Conservation (phyloP, 2,797 vertebrate species). For the Falco berigora region DNA sequence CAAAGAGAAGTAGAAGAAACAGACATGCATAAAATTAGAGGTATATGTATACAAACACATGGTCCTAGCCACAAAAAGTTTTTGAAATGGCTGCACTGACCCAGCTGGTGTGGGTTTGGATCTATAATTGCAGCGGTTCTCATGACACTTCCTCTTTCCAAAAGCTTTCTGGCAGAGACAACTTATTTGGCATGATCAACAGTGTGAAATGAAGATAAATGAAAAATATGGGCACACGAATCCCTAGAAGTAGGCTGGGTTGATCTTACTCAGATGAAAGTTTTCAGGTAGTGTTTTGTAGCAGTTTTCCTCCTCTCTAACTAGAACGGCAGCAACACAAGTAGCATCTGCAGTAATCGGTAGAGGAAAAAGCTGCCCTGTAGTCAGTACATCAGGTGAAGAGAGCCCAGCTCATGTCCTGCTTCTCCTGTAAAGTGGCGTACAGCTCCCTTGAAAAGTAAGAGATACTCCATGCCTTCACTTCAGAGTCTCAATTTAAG, state of each 20-base stretch:
- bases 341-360: not conserved
- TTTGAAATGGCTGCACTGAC: not conserved
- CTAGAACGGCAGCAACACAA: not conserved
- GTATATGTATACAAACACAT: not conserved
- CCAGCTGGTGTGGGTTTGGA: constrained; percentile 28
- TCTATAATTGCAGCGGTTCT: constrained; percentile 41
- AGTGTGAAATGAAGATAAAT: constrained; percentile 47
- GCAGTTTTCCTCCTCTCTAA: not conserved
- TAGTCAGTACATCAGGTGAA: not conserved
- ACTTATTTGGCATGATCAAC: not conserved
- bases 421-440: not conserved
- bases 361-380: not conserved
- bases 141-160: constrained; percentile 41
- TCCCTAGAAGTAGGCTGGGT: not conserved
- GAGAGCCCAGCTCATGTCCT: not conserved
- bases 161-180: constrained; percentile 33
- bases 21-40: not conserved
- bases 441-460: not conserved
- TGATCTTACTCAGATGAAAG: not conserved
- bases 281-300: constrained; percentile 5
- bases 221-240: not conserved
- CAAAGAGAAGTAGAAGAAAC: not conserved
- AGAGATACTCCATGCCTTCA: not conserved
- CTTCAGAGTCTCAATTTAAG: not conserved
- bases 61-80: not conserved